Conservation (phyloP, 2,888 invertebrate genomes). For the Nematopogon swammerdamellus region DNA sequence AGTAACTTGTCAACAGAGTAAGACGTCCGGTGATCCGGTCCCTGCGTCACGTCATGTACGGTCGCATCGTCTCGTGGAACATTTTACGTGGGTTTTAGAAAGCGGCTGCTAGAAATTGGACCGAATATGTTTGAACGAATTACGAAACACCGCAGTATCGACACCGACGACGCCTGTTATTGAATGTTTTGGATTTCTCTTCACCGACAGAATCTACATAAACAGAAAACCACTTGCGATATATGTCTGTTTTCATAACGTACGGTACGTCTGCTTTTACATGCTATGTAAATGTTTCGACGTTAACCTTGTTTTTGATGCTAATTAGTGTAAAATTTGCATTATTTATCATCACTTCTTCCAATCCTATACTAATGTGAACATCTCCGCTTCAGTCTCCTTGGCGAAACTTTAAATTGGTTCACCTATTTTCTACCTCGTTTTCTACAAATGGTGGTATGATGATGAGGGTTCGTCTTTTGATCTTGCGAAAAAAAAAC, state of each 20-base stretch:
- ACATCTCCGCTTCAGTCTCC: no score
- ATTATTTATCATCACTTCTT: no score
- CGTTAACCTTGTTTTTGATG: background rate
- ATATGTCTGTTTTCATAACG: background rate
- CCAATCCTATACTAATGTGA: no score
- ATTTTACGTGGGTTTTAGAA: background rate
- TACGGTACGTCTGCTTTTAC: background rate
- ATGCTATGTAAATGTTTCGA: background rate
- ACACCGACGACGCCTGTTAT: constrained; percentile 23
- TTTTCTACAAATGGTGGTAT: no score
- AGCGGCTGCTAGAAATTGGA: constrained; percentile 26
- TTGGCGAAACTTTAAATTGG: no score
- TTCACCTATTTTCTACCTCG: no score
- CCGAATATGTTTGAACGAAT: constrained; percentile 32
- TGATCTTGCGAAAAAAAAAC: no score
- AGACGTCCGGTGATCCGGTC: background rate
- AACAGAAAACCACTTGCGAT: constrained; percentile 12
- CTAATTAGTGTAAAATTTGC: no score
- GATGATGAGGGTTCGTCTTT: no score
- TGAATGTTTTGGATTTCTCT: constrained; percentile 28
- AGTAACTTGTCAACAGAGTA: no score
- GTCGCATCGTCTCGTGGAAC: background rate
- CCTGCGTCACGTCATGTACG: background rate
- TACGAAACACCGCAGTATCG: constrained; percentile 26
- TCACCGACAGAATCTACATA: constrained; percentile 15